Base-by-base conservation (phyloP, 2,888 invertebrate genomes). In the Poecilus cupreus region DNA sequence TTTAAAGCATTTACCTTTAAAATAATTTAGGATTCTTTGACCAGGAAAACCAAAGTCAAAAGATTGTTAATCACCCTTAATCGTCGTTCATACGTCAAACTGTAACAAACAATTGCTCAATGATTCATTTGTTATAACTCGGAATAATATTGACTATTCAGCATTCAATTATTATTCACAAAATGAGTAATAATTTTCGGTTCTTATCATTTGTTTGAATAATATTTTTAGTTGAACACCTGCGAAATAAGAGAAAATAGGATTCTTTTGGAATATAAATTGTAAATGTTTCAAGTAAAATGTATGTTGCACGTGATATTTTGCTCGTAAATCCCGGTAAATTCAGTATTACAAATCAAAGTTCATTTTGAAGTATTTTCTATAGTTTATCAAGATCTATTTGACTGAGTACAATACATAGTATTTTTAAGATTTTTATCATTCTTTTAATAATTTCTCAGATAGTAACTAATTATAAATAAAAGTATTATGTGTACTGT, bases 391-490 rank as follows among this genome's bases (percentile, higher is more conserved):
- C 54, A 20, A 54, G 16, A 1, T 10, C 22, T 20, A 20, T 54
- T 20, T 20, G 18, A 18, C 54, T 20, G 6, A 54, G 10, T 43
- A 10, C 8, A 20, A 54, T 54, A 54, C 43, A 43, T 13, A 32
- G 32, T 32, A 32, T 43, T 2, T 4, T 4, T 54, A 6, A 18
- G 4, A 3, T 8, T 54, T 8, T 54, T 18, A 20, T 18, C 18
- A 10, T 54, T 20, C n/a, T n/a, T 43, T 43, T 43, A 43, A 3
- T 54, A 18, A n/a, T n/a, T 54, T 22, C 3, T 54, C 54, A 54
- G 54, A 54, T 54, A 54, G 54, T 16, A 54, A 54, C 54, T 20
- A 54, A 18, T 51, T 51, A 51, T 46, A 51, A 43, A 43, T 43
- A 43, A n/a, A 11, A n/a, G 1, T 43, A 13, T 11, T 43, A 43